Evolutionary conservation across 2,113 vertebrate species (phyloP), one percentile per base, ranked within the genome.

Genomic region (Eretmochelys imbricata): DNA sequence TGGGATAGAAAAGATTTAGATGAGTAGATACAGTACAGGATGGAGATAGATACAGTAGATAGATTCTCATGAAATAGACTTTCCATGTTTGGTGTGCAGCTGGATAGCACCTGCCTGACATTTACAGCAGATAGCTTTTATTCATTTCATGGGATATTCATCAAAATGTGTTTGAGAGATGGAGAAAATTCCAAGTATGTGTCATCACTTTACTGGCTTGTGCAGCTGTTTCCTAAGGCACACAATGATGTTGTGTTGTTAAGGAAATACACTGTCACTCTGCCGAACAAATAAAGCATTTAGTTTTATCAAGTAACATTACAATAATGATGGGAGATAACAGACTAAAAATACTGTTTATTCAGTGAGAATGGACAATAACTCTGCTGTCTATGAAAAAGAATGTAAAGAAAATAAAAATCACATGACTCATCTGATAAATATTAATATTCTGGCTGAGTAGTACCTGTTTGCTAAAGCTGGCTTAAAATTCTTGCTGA

Each of bases 131-230:
- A 98, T 97, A 93, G 95, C 98, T 98, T 97, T 98, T 96, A 97
- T 97, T 96, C 98, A 96, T 98, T 97, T 97, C 98, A 97, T 95
- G 97, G 97, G 97, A 98, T 96, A 98, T 97, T 97, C 97, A 97
- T 97, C 97, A 95, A 98, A 98, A 97, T 97, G 97, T 96, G 95
- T 95, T 94, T 96, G 95, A 94, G 94, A 97, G 97, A 97, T 97
- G 96, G 96, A 98, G 97, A 98, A 98, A 97, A 98, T 98, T 98
- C 97, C 98, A 98, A 98, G 97, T 97, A 97, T 98, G 96, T 97
- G 97, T 98, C 98, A 98, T 98, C 96, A 95, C 97, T 97, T 96
- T 95, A 88, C 97, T 97, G 97, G 95, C 95, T 96, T 84, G 83
- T 96, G 98, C 98, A 98, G 98, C 98, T 98, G 98, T 97, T 98